Evolutionary conservation across 2,888 invertebrate genomes (phyloP), one percentile per base, ranked within the genome.

Genomic region (Geophilus truncorum): DNA sequence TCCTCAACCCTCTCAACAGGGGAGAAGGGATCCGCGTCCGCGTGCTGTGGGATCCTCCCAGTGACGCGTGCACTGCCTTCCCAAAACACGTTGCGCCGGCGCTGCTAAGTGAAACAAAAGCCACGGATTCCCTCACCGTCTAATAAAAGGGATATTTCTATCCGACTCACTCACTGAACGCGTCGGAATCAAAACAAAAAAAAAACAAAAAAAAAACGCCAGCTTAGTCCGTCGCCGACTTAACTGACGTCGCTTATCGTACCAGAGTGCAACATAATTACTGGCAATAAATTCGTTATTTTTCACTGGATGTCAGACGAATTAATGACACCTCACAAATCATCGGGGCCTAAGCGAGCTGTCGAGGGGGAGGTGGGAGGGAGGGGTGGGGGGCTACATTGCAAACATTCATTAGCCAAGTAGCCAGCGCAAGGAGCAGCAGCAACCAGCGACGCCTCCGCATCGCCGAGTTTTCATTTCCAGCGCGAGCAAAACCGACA

Each of bases 281-380:
- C 81, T 75, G 80, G 81, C 82, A 82, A 82, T 82, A 82, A 82
- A 82, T 82, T 82, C 79, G 82, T 82, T 82, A 82, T 82, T 82
- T 82, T 82, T 82, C 82, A 82, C 82, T 81, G 80, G 80, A 82
- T 82, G 82, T 82, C 82, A 82, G 82, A 81, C 82, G 81, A 77
- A 82, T 82, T 82, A 82, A 82, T 82, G 82, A 82, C 82, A 82
- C 82, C 82, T 82, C 82, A 82, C 82, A 82, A 82, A 82, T 82
- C 82, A 82, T 82, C 78, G 79, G 62, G 81, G 78, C 70, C 70
- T 70, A 70, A 23, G 32, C 21, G 80, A 80, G 80, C 80, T 70
- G 80, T 70, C 80, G 80, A 34, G 79, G 51, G 23, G 23, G 25
- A 23, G 18, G 51, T 79, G 25, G 79, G 32, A 51, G 79, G 51